Evolutionary conservation across 2,888 invertebrate genomes (phyloP).

Genomic region (Eretmocerus hayati): DNA sequence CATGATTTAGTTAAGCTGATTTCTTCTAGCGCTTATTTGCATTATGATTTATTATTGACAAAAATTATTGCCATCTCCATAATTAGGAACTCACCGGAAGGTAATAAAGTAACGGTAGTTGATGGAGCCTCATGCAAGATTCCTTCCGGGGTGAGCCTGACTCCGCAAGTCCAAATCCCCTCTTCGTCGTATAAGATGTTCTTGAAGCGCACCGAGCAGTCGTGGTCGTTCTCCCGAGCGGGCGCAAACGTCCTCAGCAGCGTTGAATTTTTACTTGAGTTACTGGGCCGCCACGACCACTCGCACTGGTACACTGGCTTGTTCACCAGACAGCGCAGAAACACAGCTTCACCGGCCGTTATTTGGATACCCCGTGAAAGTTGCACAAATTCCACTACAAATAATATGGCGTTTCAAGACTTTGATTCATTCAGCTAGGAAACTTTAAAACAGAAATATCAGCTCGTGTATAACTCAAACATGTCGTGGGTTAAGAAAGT

Average conservation of each 20-base stretch:
- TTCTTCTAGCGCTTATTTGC: no score
- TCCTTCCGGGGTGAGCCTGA: constrained; percentile 37
- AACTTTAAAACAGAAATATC: no score
- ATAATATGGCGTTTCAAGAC: constrained; percentile 1
- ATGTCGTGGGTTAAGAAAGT: no score
- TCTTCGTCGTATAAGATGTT: constrained; percentile 43
- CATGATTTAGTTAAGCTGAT: no score
- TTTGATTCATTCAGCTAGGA: no score
- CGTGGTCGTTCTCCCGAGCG: constrained; percentile 40
- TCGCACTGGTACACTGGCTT: constrained; percentile 43
- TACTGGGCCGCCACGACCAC: constrained; percentile 43
- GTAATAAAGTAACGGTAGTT: constrained; percentile 40
- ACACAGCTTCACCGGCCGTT: constrained; percentile 41
- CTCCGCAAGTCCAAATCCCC: constrained; percentile 45
- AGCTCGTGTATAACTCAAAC: no score
- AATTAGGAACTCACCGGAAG: no score
- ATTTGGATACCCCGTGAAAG: constrained; percentile 42
- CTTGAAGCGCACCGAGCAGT: constrained; percentile 43
- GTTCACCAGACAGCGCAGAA: constrained; percentile 41
- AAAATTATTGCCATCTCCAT: no score
- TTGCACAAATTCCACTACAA: constrained; percentile 43
- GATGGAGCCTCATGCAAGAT: constrained; percentile 42
- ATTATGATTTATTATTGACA: no score
- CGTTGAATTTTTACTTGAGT: constrained; percentile 37
- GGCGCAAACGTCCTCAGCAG: constrained; percentile 39